phyloP scores from a whole-genome alignment of 92 coral and sea anemone species.

The Porites evermanni region DNA sequence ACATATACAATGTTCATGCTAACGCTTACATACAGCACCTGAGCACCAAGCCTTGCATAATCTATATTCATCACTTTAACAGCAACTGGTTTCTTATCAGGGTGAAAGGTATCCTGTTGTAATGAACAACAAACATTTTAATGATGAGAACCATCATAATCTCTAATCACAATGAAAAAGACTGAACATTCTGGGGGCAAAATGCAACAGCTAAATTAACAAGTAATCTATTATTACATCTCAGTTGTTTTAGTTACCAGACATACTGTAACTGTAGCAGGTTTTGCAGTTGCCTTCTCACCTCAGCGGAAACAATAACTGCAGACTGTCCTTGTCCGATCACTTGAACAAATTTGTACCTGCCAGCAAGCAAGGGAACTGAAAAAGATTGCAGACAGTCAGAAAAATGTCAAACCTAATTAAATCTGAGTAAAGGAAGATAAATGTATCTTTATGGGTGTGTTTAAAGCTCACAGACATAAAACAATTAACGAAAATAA shows the following conservation, averaged over 20 bases:
- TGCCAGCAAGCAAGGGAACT: conserved; percentile 85
- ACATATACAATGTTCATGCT: too few relatives aligned
- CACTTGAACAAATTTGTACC: conserved; percentile 79
- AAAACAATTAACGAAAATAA: too few relatives aligned
- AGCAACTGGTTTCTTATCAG: conserved; percentile 71
- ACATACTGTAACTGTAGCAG: too few relatives aligned
- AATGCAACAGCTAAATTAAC: too few relatives aligned
- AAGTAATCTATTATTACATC: too few relatives aligned
- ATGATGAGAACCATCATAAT: too few relatives aligned
- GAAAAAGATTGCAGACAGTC: neutral
- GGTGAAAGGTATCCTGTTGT: conserved; percentile 81
- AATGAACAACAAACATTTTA: neutral
- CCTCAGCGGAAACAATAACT: conserved; percentile 86
- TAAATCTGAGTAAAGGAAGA: neutral
- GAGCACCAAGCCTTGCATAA: conserved; percentile 87
- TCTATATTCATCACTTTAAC: conserved; percentile 81
- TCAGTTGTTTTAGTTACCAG: too few relatives aligned
- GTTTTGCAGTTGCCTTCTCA: conserved; percentile 1
- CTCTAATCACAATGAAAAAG: too few relatives aligned
- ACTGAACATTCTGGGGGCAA: too few relatives aligned
- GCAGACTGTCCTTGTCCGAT: conserved; percentile 92
- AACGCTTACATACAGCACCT: conserved; percentile 42
- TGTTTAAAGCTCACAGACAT: neutral
- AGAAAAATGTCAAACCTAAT: neutral
- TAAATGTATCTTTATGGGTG: neutral